A percentile compares a stretch with the other conserved stretches of the same genome.
These are phyloP conservation scores for Sardinella longiceps DNA, from an alignment of 2,797 vertebrate species.

Conservation along the genomic window DNA sequence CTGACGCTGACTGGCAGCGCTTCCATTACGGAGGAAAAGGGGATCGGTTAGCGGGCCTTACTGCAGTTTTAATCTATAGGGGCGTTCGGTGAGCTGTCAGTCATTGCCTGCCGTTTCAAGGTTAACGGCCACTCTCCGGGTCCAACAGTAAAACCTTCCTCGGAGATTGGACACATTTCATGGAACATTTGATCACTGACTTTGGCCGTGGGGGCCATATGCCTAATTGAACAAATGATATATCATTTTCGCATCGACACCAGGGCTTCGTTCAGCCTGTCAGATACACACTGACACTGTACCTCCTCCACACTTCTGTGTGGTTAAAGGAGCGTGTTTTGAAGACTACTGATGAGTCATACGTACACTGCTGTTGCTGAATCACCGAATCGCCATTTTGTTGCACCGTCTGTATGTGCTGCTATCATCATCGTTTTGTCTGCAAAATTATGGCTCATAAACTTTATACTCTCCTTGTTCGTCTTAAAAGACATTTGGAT, in stretches of 20 bases:
- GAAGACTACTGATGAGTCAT: not conserved
- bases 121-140: slow-evolving; percentile 54
- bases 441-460: not conserved
- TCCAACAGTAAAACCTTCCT: slow-evolving; percentile 53
- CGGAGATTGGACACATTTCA: slow-evolving; percentile 58
- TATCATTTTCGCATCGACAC: slow-evolving; percentile 9
- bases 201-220: slow-evolving; percentile 41
- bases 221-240: slow-evolving; percentile 51
- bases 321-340: not conserved
- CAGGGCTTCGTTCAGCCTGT: not conserved
- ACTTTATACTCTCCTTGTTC: not conserved
- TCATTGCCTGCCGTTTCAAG: slow-evolving; percentile 45
- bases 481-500: not conserved
- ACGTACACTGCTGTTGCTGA: not conserved
- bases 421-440: not conserved
- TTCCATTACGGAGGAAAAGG: slow-evolving; percentile 18
- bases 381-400: not conserved
- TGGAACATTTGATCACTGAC: slow-evolving; percentile 44
- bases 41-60: slow-evolving; percentile 31
- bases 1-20: not conserved
- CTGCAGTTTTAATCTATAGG: slow-evolving; percentile 37
- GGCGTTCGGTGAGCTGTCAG: slow-evolving; percentile 43
- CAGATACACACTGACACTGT: not conserved
- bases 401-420: not conserved
- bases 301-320: not conserved